Conservation (phyloP, 2,888 invertebrate genomes). For the Acleris sparsana region DNA sequence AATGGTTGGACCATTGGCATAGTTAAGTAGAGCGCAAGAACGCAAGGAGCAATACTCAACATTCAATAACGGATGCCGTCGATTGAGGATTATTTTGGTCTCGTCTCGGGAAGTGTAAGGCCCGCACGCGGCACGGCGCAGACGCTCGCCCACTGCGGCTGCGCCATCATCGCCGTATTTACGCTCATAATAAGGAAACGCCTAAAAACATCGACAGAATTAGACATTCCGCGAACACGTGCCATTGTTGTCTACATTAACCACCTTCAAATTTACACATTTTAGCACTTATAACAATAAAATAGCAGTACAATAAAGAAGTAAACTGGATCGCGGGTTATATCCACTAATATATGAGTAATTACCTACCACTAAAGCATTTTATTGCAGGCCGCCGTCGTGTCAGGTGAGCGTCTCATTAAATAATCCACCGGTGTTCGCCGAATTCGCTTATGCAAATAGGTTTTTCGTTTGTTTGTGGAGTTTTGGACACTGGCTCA, state of each 20-base stretch:
- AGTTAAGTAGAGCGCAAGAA: constrained; percentile 21
- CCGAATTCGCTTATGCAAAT: constrained; percentile 66
- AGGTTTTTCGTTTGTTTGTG: constrained; percentile 53
- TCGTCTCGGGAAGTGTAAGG: constrained; percentile 75
- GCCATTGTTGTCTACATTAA: constrained; percentile 32
- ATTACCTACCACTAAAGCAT: constrained; percentile 51
- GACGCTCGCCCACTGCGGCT: constrained; percentile 49
- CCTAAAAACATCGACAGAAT: constrained; percentile 45
- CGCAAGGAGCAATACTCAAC: constrained; percentile 49
- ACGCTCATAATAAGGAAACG: constrained; percentile 55
- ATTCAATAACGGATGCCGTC: constrained; percentile 73
- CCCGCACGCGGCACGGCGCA: constrained; percentile 44
- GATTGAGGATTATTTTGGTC: constrained; percentile 79
- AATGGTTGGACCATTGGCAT: too few species aligned
- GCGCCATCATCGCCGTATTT: constrained; percentile 22
- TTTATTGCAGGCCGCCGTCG: constrained; percentile 53
- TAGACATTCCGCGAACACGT: constrained; percentile 55
- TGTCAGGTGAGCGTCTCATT: constrained; percentile 55
- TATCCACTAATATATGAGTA: constrained; percentile 45
- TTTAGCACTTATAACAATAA: not conserved
- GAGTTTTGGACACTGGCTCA: constrained; percentile 54
- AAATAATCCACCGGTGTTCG: constrained; percentile 63
- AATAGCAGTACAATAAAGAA: not conserved
- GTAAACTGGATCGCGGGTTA: constrained; percentile 19
- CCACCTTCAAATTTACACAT: constrained; percentile 7